Base-by-base conservation (phyloP, 2,797 vertebrate species). In the Serranus cabrilla region DNA sequence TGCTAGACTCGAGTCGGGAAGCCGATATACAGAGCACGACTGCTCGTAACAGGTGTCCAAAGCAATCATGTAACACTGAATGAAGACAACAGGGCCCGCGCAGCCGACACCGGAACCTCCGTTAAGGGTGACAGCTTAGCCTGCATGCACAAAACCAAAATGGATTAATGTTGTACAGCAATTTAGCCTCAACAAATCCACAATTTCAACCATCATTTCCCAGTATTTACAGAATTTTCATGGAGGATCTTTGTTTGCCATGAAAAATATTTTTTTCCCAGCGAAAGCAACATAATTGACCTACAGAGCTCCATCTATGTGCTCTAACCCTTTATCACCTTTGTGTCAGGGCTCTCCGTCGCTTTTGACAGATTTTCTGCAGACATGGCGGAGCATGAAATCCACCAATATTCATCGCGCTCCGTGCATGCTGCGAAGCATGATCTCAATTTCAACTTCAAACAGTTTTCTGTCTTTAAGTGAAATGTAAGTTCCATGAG, bases 331-430 rank as follows among this genome's bases (percentile, higher is more conserved):
- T 37, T 40, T 7, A 34, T 69, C 59, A 37, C 60, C 67, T 65
- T 47, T 11, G 67, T 83, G 66, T 82, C 61, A 65, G 73, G 25
- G 11, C 51, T 51, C 23, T 39, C 7, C 34, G 27, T 77, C 21
- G 47, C 27, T 49, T 61, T 67, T 39, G 20, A 64, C 49, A 51
- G 34, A 57, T 65, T 73, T 68, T 59, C 34, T 51, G 45, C 27
- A 60, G 73, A 85, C 58, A 61, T 78, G 74, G 42, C 59, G 34
- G 59, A 55, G 81, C 85, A 87, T 86, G 49, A 85, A 82, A 84
- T 74, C 51, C 65, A 69, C 63, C 43, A 76, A 62, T 84, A 75
- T 81, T 62, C 68, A 50, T 37, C 39, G 37, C 39, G 13, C 61
- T 10, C 56, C 43, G 45, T 54, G 54, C n/a, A 37, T 71, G 71